phyloP scores from a whole-genome alignment of 2,797 vertebrate genomes.

The Tachyglossus aculeatus region DNA sequence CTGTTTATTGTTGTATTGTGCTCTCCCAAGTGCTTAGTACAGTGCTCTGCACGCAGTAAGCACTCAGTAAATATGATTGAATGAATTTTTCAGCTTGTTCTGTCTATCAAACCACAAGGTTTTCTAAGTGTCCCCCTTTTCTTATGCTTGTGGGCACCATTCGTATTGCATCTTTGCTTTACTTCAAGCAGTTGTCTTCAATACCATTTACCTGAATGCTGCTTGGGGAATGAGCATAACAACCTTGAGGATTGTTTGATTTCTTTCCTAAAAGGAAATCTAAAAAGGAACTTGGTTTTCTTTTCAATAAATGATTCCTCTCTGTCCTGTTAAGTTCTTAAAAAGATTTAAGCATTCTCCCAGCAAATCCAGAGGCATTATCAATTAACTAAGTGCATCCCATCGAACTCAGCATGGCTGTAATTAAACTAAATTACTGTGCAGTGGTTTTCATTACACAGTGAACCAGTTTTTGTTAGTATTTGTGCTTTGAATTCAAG shows the following conservation, averaged over 20 bases:
- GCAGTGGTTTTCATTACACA: constrained; percentile 59
- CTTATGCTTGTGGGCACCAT: too few species aligned
- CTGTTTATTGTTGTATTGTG: too few species aligned
- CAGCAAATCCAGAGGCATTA: constrained; percentile 55
- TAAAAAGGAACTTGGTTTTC: constrained; percentile 24
- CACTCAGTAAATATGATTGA: too few species aligned
- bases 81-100: too few species aligned
- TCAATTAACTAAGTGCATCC: constrained; percentile 56
- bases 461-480: constrained; percentile 47
- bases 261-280: background rate
- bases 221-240: background rate
- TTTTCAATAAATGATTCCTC: constrained; percentile 20
- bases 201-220: background rate
- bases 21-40: too few species aligned
- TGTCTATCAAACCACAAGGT: too few species aligned
- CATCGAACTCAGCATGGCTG: constrained; percentile 48
- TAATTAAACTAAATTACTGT: constrained; percentile 65
- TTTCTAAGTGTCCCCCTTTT: too few species aligned
- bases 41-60: too few species aligned
- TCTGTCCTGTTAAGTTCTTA: constrained; percentile 36
- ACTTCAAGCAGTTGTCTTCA: too few species aligned
- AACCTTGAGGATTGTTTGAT: background rate
- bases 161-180: too few species aligned
- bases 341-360: constrained; percentile 47
- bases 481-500: constrained; percentile 60